These are phyloP conservation scores for Mizuhopecten yessoensis DNA, from an alignment of 1,140 invertebrate genomes.

Conservation along the genomic window DNA sequence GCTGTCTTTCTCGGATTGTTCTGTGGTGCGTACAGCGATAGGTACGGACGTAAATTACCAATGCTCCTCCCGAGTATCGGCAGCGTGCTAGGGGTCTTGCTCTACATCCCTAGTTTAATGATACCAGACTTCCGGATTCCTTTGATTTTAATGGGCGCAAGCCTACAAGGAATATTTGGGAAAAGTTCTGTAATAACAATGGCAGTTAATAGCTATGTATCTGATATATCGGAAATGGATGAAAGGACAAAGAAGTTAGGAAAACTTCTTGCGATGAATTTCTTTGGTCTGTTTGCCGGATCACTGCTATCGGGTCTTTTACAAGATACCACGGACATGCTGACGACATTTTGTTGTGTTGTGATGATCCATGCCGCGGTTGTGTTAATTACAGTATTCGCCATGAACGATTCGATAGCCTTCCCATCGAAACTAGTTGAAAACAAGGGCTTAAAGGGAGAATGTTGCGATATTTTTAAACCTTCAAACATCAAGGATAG, in stretches of 20 bases:
- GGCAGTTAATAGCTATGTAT: slow-evolving; percentile 82
- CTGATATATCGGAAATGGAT: slow-evolving; percentile 76
- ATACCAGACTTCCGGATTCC: slow-evolving; percentile 62
- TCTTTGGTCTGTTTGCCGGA: slow-evolving; percentile 81
- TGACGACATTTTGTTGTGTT: slow-evolving; percentile 73
- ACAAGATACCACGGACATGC: slow-evolving; percentile 72
- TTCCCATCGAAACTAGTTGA: slow-evolving; percentile 61
- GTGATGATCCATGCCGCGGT: slow-evolving; percentile 69
- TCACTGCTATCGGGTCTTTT: slow-evolving; percentile 79
- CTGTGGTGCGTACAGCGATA: slow-evolving; percentile 83
- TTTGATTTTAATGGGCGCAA: slow-evolving; percentile 77
- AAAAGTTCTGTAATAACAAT: slow-evolving; percentile 82
- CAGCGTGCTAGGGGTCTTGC: slow-evolving; percentile 75
- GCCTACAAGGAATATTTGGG: slow-evolving; percentile 78
- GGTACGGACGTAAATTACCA: slow-evolving; percentile 81
- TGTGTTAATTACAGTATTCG: slow-evolving; percentile 70
- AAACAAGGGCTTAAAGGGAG: slow-evolving; percentile 49
- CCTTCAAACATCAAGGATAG: slow-evolving; percentile 73
- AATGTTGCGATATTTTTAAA: slow-evolving; percentile 67
- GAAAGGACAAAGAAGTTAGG: slow-evolving; percentile 78
- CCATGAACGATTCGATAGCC: slow-evolving; percentile 73
- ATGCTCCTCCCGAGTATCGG: slow-evolving; percentile 81
- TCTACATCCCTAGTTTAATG: slow-evolving; percentile 77
- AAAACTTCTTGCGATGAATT: slow-evolving; percentile 81
- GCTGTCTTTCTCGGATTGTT: slow-evolving; percentile 81